phyloP scores from a whole-genome alignment of 2,888 invertebrate species.

The Machimus rusticus region DNA sequence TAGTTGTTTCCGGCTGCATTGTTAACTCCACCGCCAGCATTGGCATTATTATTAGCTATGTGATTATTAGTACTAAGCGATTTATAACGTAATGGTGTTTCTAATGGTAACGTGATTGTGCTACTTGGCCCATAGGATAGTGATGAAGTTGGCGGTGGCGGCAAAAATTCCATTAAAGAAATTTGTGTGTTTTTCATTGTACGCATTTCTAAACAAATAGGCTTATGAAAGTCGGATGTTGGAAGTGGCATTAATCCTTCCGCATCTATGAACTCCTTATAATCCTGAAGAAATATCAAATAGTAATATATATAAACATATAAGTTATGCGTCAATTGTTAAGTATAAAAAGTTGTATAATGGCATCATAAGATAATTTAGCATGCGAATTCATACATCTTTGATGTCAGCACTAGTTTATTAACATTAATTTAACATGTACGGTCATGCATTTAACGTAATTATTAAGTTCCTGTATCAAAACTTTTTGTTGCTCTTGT shows the following conservation, averaged over 20 bases:
- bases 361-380: background rate
- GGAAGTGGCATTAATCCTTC: conserved; percentile 87
- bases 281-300: conserved; percentile 70
- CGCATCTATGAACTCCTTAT: conserved; percentile 90
- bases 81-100: conserved; percentile 55
- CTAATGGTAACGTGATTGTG: conserved; percentile 60
- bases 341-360: background rate
- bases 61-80: conserved; percentile 47
- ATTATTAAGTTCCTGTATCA: too few relatives aligned
- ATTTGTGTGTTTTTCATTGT: conserved; percentile 62
- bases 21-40: conserved; percentile 44
- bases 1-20: conserved; percentile 55
- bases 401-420: background rate
- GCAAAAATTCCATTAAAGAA: conserved; percentile 54
- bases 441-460: background rate
- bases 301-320: background rate
- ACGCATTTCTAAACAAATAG: conserved; percentile 82
- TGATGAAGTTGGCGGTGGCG: conserved; percentile 54
- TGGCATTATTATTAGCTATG: conserved; percentile 53
- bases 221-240: conserved; percentile 83
- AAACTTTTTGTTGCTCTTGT: too few relatives aligned
- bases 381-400: background rate
- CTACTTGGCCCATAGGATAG: conserved; percentile 60
- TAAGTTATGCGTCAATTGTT: background rate
- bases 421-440: background rate